Base-by-base conservation (phyloP, 2,888 invertebrate species). In the Archips crataeganus region DNA sequence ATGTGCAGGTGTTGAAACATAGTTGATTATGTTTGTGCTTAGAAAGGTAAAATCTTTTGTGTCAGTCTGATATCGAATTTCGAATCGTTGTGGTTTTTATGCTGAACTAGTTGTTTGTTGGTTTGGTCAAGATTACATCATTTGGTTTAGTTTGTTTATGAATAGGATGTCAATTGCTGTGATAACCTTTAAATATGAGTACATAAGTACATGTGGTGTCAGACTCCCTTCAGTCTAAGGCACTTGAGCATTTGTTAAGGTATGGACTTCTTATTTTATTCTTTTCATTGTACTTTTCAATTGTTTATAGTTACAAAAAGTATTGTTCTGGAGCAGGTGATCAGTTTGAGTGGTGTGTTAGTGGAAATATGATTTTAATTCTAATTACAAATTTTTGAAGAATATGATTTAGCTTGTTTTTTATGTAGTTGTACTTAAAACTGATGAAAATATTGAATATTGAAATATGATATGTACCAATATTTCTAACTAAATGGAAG, bases 1-100 rank as follows among this genome's bases (percentile, higher is more conserved):
- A 80, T 80, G 77, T 80, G 77, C 77, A 85, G 77, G 80, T 84
- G 78, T 78, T 77, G 76, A 80, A 75, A 78, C 75, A 74, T 66
- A 76, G 75, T 77, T 78, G 78, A 80, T 45, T 73, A 93, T 93
- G 93, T 92, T 92, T 81, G 85, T 92, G 83, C 84, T 90, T 68
- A 87, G 85, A 85, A 94, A 92, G 92, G 93, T 93, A 85, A 47
- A 13, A n/a, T 74, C 64, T 70, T 39, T 70, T 61, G 60, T 63
- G 39, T 71, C 60, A 64, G 63, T 71, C 64, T 32, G 63, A 66
- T 65, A 51, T 57, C 62, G 51, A 47, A 54, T 65, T 54, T 60
- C 36, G 66, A 63, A 69, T 64, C n/a, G 13, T 9, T 59, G 70
- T 62, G 15, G 45, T 61, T 62, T 42, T 54, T 32, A 23, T 34